A percentile compares a stretch with the other conserved stretches of the same genome.
These are phyloP conservation scores for Scatophagus argus DNA, from an alignment of 2,113 vertebrate species.

Conservation along the genomic window DNA sequence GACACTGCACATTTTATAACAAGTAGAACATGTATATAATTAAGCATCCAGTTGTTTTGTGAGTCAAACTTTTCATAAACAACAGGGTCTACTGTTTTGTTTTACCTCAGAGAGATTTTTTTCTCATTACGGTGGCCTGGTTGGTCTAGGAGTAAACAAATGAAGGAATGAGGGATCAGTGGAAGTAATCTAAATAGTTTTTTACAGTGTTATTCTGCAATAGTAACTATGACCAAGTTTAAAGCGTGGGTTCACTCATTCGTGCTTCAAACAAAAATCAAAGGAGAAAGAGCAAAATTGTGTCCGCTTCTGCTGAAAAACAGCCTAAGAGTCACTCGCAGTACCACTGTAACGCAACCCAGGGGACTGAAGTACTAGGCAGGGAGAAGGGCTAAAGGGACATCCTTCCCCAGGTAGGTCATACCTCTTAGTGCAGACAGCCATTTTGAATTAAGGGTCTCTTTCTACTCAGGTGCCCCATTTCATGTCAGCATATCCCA, in stretches of 20 bases:
- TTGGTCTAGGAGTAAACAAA: constrained; percentile 24
- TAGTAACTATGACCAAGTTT: neutral
- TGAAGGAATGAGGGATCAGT: neutral
- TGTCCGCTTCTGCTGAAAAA: neutral
- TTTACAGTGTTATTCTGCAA: constrained; percentile 35
- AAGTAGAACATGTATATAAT: constrained; percentile 18
- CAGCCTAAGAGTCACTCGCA: neutral
- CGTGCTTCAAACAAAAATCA: neutral
- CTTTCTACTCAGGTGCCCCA: constrained; percentile 76
- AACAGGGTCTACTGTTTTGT: constrained; percentile 42
- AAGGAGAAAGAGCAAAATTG: neutral
- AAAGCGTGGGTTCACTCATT: neutral
- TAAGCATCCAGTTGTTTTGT: constrained; percentile 45
- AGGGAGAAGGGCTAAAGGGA: constrained; percentile 49
- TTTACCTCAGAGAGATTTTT: constrained; percentile 58
- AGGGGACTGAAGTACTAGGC: constrained; percentile 22
- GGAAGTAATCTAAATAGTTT: neutral
- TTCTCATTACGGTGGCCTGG: constrained; percentile 35
- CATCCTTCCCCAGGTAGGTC: constrained; percentile 46
- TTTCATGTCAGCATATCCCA: constrained; percentile 54
- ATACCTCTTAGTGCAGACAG: constrained; percentile 64
- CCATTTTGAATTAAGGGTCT: constrained; percentile 54
- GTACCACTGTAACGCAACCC: constrained; percentile 8
- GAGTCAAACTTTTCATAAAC: constrained; percentile 37
- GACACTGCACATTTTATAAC: constrained; percentile 61